Conservation (phyloP, 2,888 invertebrate species). For the Megaustenia siamemsis region DNA sequence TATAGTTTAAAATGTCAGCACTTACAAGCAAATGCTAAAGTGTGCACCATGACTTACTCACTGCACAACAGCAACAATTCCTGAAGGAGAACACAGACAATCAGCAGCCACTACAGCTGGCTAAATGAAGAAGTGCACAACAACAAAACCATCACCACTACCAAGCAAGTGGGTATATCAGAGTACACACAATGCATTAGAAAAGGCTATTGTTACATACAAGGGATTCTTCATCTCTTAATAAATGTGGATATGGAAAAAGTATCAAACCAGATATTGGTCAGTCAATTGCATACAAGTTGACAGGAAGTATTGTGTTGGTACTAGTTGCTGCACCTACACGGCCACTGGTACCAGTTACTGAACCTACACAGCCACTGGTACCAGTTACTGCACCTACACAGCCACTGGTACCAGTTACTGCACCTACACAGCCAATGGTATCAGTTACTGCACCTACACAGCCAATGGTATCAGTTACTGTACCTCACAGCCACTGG, state of each 20-base stretch:
- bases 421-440: no score
- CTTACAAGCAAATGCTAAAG: slow-evolving; percentile 27
- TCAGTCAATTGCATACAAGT: no score
- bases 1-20: slow-evolving; percentile 46
- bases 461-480: no score
- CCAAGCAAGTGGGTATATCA: background rate
- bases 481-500: no score
- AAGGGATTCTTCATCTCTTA: slow-evolving; percentile 20
- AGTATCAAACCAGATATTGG: no score
- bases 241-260: background rate
- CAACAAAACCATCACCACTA: background rate
- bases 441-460: no score
- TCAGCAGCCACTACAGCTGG: background rate
- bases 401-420: no score
- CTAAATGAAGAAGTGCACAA: background rate
- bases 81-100: background rate
- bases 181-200: slow-evolving; percentile 19
- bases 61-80: background rate
- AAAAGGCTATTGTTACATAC: slow-evolving; percentile 43
- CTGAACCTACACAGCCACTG: no score
- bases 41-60: slow-evolving; percentile 9
- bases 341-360: no score
- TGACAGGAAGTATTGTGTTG: no score
- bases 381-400: no score
- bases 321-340: no score